Evolutionary conservation across 1,140 invertebrate species (phyloP).

Genomic region (Drosophila littoralis): DNA sequence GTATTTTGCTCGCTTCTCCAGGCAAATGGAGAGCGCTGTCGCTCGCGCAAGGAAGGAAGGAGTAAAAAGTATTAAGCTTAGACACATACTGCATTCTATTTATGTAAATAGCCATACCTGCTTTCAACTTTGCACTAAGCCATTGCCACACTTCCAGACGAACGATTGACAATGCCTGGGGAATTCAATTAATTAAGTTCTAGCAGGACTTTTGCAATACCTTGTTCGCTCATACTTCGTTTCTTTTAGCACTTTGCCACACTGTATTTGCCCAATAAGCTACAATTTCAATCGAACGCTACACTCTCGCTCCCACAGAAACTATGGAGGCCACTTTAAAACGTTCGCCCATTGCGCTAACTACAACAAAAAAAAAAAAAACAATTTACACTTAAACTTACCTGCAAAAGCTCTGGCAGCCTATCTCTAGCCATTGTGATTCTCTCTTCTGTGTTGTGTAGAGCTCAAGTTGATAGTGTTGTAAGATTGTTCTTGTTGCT

Average conservation of each 20-base stretch:
- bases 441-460: constrained; percentile 1
- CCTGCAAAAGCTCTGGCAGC: constrained; percentile 80
- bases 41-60: no score
- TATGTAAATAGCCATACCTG: no score
- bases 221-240: not conserved
- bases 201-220: constrained; percentile 2
- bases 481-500: constrained; percentile 9
- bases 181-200: no score
- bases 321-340: not conserved
- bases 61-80: no score
- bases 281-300: not conserved
- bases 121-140: no score
- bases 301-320: not conserved
- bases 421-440: constrained; percentile 74
- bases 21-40: no score
- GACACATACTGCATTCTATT: no score
- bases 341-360: not conserved
- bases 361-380: not conserved
- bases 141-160: no score
- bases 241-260: constrained; percentile 1
- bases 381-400: constrained; percentile 43
- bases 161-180: no score
- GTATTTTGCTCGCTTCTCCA: no score
- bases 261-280: constrained; percentile 7
- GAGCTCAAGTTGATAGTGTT: not conserved